Base-by-base conservation (phyloP, 2,797 vertebrate genomes). In the Cyclopterus lumpus region DNA sequence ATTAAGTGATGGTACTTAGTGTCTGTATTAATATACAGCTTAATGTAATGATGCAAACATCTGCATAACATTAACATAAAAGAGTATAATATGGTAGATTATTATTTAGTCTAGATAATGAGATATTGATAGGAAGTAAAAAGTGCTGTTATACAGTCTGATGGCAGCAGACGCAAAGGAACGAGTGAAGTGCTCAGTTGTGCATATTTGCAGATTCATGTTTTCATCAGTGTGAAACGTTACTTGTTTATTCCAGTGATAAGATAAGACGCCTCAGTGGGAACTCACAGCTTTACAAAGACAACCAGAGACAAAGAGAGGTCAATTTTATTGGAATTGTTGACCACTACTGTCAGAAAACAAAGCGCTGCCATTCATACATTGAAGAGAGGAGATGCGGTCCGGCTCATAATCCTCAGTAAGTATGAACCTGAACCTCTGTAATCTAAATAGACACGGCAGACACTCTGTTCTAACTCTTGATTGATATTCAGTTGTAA, bases 291-390 rank as follows among this genome's bases (percentile, higher is more conserved):
- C 1, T 0, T 22, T 6, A 22, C n/a, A 60, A 22, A 60, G 32
- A 38, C 34, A 38, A 38, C 38, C 58, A 1, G 20, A 34, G 71
- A 80, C 16, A 62, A n/a, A 0, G 3, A 9, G 66, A 54, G 16
- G 36, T 49, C 1, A 88, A 94, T 73, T 94, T 26, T 49, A 85
- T 83, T 0, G 91, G 87, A 42, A 1, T 53, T 0, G 44, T 95
- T 26, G 68, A 90, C 60, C 0, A 89, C 0, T 84, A 88, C 73
- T 94, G 93, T 77, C 91, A 91, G 77, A 90, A 58, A 71, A 78
- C 0, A 6, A 74, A 26, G 0, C 16, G 0, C 1, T 0, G 0
- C 6, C 34, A 0, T 20, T 34, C 30, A 22, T 93, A 65, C 38
- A 73, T 70, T n/a, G 8, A 72, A 1, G 80, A 74, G 8, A 32